Evolutionary conservation across 2,113 vertebrate species (phyloP), one percentile per base, ranked within the genome.

Genomic region (Gobio gobio): DNA sequence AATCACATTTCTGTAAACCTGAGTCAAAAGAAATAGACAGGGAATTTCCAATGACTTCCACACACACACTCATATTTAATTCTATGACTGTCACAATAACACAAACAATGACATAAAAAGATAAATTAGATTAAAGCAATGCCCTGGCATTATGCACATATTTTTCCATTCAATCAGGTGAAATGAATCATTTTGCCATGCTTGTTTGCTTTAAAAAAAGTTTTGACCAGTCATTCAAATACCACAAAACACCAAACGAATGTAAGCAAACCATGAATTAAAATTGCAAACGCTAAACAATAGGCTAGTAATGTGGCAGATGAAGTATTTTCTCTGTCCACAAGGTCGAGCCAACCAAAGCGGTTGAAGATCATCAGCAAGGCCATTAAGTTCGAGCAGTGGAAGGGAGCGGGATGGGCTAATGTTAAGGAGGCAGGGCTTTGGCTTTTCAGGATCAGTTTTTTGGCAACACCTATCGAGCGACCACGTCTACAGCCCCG

Each of bases 401-500:
- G 13, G 16, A 7, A 7, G 14, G 16, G 0, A 78, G 20, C 51
- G 22, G 77, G 77, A 61, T 43, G 64, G 81, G 22, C 81, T 72
- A 24, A 72, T 56, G 78, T 16, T 33, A 49, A 14, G 5, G 64
- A 72, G 66, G 79, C 49, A 83, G 81, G 81, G 33, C 20, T 72
- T 70, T 82, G 24, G 16, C 10, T 56, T 22, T 36, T 51, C 63
- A 18, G 5, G 20, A 79, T 59, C 40, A 40, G 49, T 18, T 83
- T 40, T 72, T 58, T 83, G 81, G 91, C 29, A 22, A 89, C 88
- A 89, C 86, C 78, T 24, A 87, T 90, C 90, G 83, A 89, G 86
- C 90, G 86, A 94, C 92, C 94, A 95, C 93, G 93, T 94, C 91
- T 91, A 92, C 93, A 94, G 87, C 89, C 66, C 61, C 22, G 86